Evolutionary conservation across 2,113 vertebrate genomes (phyloP).

Genomic region (Corvus moneduloides): DNA sequence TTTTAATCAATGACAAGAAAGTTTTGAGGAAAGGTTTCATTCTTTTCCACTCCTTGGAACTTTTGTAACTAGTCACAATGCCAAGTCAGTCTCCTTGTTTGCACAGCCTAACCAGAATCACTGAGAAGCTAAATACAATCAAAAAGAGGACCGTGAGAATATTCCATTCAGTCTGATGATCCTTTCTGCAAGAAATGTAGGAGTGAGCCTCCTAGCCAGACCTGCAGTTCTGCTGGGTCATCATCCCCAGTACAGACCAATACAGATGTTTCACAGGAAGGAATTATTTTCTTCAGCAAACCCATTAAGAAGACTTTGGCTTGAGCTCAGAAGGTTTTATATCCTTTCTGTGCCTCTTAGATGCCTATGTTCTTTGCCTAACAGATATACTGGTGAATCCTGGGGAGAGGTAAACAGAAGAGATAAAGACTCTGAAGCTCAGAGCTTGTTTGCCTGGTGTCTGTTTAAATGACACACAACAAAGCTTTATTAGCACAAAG

Average conservation of each 20-base stretch:
- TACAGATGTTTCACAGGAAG: background rate
- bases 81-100: background rate
- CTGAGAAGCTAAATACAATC: background rate
- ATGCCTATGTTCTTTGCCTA: slow-evolving; percentile 34
- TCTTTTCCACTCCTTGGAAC: background rate
- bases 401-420: slow-evolving; percentile 43
- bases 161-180: background rate
- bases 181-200: background rate
- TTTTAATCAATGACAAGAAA: background rate
- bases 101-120: background rate
- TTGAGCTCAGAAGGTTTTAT: slow-evolving; percentile 27
- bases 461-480: slow-evolving; percentile 47
- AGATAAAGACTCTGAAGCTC: slow-evolving; percentile 45
- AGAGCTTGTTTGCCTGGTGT: slow-evolving; percentile 27
- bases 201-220: background rate
- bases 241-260: background rate
- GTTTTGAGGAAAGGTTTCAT: background rate
- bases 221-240: background rate
- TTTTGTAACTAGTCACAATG: background rate
- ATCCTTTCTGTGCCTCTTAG: slow-evolving; percentile 7
- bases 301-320: background rate
- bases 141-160: background rate
- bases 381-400: slow-evolving; percentile 11
- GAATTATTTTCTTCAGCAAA: slow-evolving; percentile 41
- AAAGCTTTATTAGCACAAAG: slow-evolving; percentile 49